phyloP scores from a whole-genome alignment of 2,113 vertebrate species.

The Dicaeum eximium region DNA sequence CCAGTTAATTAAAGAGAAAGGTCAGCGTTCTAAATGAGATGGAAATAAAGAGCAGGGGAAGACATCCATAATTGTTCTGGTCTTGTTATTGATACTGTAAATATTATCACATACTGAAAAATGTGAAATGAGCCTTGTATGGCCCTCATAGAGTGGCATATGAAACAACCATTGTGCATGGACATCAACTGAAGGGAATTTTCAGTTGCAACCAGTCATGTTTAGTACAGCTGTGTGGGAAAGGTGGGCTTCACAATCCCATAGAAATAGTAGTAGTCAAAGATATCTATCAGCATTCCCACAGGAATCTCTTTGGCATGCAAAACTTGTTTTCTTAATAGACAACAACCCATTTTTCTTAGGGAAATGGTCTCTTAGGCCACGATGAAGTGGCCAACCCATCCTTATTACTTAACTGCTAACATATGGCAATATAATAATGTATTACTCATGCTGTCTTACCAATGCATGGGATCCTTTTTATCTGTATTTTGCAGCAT shows the following conservation, averaged over 20 bases:
- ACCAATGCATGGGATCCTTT: background rate
- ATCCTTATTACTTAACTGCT: background rate
- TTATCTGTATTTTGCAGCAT: background rate
- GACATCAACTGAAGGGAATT: background rate
- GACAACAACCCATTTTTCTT: background rate
- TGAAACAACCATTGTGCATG: background rate
- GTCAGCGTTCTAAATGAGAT: background rate
- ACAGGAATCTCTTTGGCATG: background rate
- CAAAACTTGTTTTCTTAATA: background rate
- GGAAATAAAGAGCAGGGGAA: background rate
- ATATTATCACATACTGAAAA: background rate
- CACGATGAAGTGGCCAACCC: background rate
- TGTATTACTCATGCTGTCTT: background rate
- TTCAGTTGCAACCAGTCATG: background rate
- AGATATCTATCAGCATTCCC: background rate
- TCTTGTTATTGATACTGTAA: background rate
- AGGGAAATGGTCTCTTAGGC: no score
- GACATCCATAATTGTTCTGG: background rate
- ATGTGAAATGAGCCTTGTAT: background rate
- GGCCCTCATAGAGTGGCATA: background rate
- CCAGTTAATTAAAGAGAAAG: background rate
- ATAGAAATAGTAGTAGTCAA: background rate
- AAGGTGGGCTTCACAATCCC: background rate
- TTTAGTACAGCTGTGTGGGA: background rate
- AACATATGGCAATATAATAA: background rate